These are phyloP conservation scores for Amphiduros pacificus DNA, from an alignment of 2,888 invertebrate genomes.

Conservation along the genomic window DNA sequence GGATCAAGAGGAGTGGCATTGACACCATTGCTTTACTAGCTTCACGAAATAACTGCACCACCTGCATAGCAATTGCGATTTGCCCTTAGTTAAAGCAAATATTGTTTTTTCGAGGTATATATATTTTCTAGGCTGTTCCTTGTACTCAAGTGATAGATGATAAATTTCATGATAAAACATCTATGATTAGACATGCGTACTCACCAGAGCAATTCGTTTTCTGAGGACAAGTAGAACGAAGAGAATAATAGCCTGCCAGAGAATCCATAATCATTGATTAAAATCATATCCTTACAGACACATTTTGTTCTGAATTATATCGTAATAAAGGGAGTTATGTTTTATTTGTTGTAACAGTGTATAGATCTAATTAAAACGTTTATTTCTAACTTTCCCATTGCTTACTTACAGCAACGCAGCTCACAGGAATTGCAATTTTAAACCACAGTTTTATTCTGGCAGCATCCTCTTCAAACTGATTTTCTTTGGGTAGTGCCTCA, in stretches of 20 bases:
- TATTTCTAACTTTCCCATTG: too few species aligned
- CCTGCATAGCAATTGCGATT: slow-evolving; percentile 10
- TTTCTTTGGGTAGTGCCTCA: background rate
- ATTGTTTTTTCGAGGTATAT: too few species aligned
- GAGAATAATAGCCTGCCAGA: slow-evolving; percentile 12
- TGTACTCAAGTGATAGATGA: too few species aligned
- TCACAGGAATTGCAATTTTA: background rate
- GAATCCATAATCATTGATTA: too few species aligned
- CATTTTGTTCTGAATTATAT: too few species aligned
- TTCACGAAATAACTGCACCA: slow-evolving; percentile 31
- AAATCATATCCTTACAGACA: background rate
- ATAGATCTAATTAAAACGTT: too few species aligned
- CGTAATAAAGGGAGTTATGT: too few species aligned
- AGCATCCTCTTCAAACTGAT: background rate
- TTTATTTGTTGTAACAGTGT: too few species aligned
- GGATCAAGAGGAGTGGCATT: slow-evolving; percentile 27
- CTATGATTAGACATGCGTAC: slow-evolving; percentile 13
- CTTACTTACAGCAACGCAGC: background rate
- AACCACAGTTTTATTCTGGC: slow-evolving; percentile 8
- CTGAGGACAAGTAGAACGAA: slow-evolving; percentile 44
- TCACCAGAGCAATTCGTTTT: slow-evolving; percentile 43
- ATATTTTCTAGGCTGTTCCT: too few species aligned
- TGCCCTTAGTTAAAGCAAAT: too few species aligned
- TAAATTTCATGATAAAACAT: too few species aligned
- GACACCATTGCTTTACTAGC: slow-evolving; percentile 36